These are phyloP conservation scores for Trisateles emortualis DNA, from an alignment of 2,888 invertebrate species.

Conservation along the genomic window DNA sequence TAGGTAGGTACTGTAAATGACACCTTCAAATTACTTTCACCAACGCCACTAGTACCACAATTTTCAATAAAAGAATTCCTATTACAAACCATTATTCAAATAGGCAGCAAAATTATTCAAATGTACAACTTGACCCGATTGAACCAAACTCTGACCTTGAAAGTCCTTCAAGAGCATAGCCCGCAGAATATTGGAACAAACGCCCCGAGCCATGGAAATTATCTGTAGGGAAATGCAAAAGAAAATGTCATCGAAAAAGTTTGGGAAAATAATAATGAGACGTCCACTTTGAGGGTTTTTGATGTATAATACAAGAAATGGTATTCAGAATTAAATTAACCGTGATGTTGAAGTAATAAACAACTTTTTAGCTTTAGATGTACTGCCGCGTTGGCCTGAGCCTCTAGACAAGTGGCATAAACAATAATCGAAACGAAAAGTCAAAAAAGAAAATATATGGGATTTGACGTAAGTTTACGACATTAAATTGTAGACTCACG, in stretches of 20 bases:
- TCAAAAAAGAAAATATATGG: too few relatives aligned
- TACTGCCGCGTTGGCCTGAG: too few relatives aligned
- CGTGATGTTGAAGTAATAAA: background rate
- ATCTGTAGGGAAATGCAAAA: constrained; percentile 27
- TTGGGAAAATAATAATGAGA: constrained; percentile 13
- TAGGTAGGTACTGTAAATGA: background rate
- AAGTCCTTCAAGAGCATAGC: constrained; percentile 33
- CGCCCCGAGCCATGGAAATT: constrained; percentile 30
- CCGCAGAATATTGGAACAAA: constrained; percentile 18
- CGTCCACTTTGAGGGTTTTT: background rate
- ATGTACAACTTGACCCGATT: constrained; percentile 25
- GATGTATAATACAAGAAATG: background rate
- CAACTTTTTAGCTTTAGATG: too few relatives aligned
- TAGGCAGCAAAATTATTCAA: constrained; percentile 43
- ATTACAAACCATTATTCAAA: constrained; percentile 39
- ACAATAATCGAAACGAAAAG: too few relatives aligned
- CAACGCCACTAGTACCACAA: constrained; percentile 6
- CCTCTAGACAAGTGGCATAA: too few relatives aligned
- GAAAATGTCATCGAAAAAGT: constrained; percentile 13
- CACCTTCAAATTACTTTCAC: constrained; percentile 22
- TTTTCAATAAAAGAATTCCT: constrained; percentile 43
- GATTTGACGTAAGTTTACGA: too few relatives aligned
- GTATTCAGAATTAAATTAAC: background rate
- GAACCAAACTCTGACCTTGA: constrained; percentile 12
- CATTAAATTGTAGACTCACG: too few relatives aligned